A percentile compares a stretch with the other conserved stretches of the same genome.
These are phyloP conservation scores for Shinisaurus crocodilurus DNA, from an alignment of 2,113 vertebrate genomes.

Conservation along the genomic window DNA sequence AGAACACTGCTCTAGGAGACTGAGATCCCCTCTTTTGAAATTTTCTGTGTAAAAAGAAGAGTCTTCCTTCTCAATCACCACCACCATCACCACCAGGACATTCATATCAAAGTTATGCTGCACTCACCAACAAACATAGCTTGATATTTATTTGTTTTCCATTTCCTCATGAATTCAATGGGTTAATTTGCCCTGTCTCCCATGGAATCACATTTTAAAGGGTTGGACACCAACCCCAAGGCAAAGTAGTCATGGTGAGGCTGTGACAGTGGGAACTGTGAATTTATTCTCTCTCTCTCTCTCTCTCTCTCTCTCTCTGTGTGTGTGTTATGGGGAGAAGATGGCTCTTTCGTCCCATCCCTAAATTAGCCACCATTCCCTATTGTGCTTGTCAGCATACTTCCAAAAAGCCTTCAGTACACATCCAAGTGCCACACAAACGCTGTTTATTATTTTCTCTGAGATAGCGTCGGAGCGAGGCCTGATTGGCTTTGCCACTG, in stretches of 20 bases:
- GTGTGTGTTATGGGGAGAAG: not conserved
- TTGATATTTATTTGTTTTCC: not conserved
- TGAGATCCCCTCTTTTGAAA: no score
- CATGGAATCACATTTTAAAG: not conserved
- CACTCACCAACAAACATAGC: not conserved
- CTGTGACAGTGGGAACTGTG: not conserved
- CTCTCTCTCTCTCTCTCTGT: no score
- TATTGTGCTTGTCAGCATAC: slow-evolving; percentile 26
- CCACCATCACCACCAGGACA: no score
- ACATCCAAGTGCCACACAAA: not conserved
- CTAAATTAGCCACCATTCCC: not conserved
- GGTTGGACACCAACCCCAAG: not conserved
- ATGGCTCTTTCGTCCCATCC: not conserved
- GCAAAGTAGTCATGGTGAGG: not conserved
- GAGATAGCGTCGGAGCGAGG: slow-evolving; percentile 14
- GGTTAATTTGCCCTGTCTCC: not conserved
- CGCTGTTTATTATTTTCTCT: slow-evolving; percentile 24
- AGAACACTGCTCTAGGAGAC: no score
- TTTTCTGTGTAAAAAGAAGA: no score
- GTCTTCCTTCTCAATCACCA: no score
- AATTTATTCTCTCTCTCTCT: not conserved
- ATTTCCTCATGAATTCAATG: not conserved
- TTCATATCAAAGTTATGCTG: no score
- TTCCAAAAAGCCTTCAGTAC: slow-evolving; percentile 35
- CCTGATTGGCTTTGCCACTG: slow-evolving; percentile 51